Percentiles rank a stretch among this genome's conserved stretches.
These are phyloP conservation scores for Amphiura filiformis DNA, from an alignment of 35 echinoderm and acorn worm genomes.

Conservation along the genomic window DNA sequence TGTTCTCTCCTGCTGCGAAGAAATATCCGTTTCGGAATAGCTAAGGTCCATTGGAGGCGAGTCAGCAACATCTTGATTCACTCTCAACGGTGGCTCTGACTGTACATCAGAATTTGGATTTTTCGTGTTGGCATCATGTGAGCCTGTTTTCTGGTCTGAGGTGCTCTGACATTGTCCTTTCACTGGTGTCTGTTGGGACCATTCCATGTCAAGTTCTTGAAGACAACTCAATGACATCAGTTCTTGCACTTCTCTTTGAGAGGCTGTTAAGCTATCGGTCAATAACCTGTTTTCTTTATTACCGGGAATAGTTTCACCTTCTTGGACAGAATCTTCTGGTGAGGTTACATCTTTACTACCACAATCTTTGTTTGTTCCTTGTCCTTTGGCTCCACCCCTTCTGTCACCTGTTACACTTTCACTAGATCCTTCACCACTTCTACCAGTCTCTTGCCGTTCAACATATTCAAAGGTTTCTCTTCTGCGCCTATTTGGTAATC, in stretches of 20 bases:
- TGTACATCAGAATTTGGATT: too few species aligned
- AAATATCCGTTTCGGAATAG: not conserved
- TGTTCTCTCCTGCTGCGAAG: too few species aligned
- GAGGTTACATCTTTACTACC: not conserved
- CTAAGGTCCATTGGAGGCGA: not conserved
- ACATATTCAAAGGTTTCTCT: not conserved
- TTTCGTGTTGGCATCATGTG: too few species aligned
- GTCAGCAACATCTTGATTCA: not conserved
- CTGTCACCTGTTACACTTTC: not conserved
- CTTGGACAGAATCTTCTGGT: not conserved
- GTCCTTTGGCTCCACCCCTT: not conserved
- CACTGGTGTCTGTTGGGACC: slow-evolving; percentile 26
- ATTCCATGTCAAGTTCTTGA: slow-evolving; percentile 26
- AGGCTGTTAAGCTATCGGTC: slow-evolving; percentile 2
- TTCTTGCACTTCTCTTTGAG: slow-evolving; percentile 17
- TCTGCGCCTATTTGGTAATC: not conserved
- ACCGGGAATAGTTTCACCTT: not conserved
- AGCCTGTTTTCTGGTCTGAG: not conserved
- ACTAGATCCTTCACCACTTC: not conserved
- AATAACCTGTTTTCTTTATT: not conserved
- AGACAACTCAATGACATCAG: slow-evolving; percentile 28
- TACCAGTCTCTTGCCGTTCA: not conserved
- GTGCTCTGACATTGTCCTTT: not conserved
- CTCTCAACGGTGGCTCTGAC: too few species aligned
- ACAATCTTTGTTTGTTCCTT: not conserved